phyloP scores from a whole-genome alignment of 1,140 invertebrate genomes.

The Drosophila tristis region DNA sequence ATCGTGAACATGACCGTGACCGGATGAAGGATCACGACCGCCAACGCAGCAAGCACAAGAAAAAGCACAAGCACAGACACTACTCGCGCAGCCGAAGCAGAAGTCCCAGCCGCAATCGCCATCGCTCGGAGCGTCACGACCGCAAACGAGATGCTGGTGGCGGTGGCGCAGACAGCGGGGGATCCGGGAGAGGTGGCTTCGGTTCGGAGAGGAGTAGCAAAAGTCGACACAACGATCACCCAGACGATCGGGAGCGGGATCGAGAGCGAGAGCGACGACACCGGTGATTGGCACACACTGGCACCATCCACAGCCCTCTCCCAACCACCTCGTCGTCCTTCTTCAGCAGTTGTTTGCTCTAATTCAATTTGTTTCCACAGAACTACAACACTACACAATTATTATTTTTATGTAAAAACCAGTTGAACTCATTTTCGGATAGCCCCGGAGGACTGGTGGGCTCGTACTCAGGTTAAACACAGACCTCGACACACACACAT shows the following conservation, averaged over 20 bases:
- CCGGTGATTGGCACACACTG: constrained; percentile 41
- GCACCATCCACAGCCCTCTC: constrained; percentile 1
- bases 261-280: constrained; percentile 60
- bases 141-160: constrained; percentile 41
- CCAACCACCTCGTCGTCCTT: constrained; percentile 14
- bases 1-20: constrained; percentile 36
- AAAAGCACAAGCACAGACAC: constrained; percentile 78
- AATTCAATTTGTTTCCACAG: constrained; percentile 27
- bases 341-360: constrained; percentile 13
- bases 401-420: constrained; percentile 8
- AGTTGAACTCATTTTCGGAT: constrained; percentile 7
- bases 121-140: constrained; percentile 37
- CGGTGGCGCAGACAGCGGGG: not conserved
- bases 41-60: constrained; percentile 79
- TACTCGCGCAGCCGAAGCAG: constrained; percentile 72
- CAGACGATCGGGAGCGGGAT: constrained; percentile 51
- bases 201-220: constrained; percentile 52
- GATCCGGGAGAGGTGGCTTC: constrained; percentile 11
- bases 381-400: constrained; percentile 16
- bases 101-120: constrained; percentile 58
- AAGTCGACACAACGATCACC: constrained; percentile 56
- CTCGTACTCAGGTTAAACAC: constrained; percentile 66
- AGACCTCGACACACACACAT: constrained; percentile 23
- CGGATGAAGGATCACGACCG: constrained; percentile 47
- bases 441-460: constrained; percentile 1